Base-by-base conservation (phyloP, 2,888 invertebrate genomes). In the Hipparchia semele region DNA sequence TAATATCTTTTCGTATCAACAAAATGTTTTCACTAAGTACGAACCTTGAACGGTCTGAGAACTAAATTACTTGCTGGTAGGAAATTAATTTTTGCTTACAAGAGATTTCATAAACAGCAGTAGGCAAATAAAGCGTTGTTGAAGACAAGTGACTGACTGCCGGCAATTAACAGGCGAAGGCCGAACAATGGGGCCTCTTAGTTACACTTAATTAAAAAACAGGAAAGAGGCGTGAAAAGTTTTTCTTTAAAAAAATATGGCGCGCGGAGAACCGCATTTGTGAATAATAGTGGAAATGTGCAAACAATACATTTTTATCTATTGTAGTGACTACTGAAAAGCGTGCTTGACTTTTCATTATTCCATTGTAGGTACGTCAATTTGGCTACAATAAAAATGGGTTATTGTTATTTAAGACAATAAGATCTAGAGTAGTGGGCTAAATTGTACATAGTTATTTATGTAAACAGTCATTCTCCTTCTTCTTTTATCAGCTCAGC, bases 151-250 rank as follows among this genome's bases (percentile, higher is more conserved):
- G 88, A 90, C 87, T 89, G 90, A 91, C 86, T 90, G 90, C 86
- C 86, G 86, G 89, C 89, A 90, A 90, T 90, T 90, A 90, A 86
- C 83, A 85, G 80, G 80, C 82, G 80, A 82, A 78, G 83, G 81
- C 81, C 81, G 80, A 87, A 89, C 86, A 89, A 90, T 87, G 86
- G 86, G 83, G 84, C 84, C 89, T 87, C 87, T 89, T 89, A 87
- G 88, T 87, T 89, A 87, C 85, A 89, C 88, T 90, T 90, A 90
- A 91, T 91, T 91, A 91, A 90, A 90, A 90, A 89, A 84, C 83
- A 84, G 83, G 82, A 83, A 84, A 81, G 80, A 81, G 80, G 79
- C 73, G 70, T 69, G 72, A 73, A 75, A 71, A 70, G 65, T 70
- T 75, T 76, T 71, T 51, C 56, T 73, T 73, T 70, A 69, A 74